Base-by-base conservation (phyloP, 1,140 invertebrate species). In the Aradophagus sp. region DNA sequence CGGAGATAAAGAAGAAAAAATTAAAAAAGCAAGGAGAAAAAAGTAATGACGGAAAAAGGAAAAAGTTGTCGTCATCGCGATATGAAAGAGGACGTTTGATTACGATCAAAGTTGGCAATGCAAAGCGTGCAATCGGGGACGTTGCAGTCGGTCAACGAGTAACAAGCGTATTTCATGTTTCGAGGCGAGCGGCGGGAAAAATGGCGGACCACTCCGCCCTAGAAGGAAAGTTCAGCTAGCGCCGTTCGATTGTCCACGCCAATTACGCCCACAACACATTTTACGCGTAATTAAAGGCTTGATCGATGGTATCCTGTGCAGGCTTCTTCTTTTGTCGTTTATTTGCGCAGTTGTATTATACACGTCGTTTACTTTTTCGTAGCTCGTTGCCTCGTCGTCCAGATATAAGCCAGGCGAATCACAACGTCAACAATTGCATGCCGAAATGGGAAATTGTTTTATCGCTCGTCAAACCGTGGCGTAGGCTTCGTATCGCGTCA, bases 201-300 rank as follows among this genome's bases (percentile, higher is more conserved):
- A 55, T 31, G 53, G 6, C 29, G 8, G 35, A 4, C 20, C 4
- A 23, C 56, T 41, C 56, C 44, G 56, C 56, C 56, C 56, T 50
- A 17, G 27, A 50, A 62, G 36, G 45, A 50, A 50, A 62, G 45
- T 35, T 44, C 27, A 13, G 11, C 39, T 53, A 63, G 26, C 59
- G 16, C 41, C 31, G 61, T 65, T 65, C 61, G 50, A 65, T 65
- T 65, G 61, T 65, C 61, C 61, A 65, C 50, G 61, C 61, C 61
- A 65, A 65, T 65, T 65, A 65, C 61, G 61, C 61, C 61, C 42
- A 56, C 61, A 48, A 65, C 50, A 48, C 61, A 56, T 65, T 65
- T 65, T 65, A 48, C 61, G 61, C 61, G 61, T 65, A 55, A 65
- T 65, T 65, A 65, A 65, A 65, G 61, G 11, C 61, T 65, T 55